Base-by-base conservation (phyloP, 35 echinoderm and acorn worm genomes). In the Eucidaris tribuloides region DNA sequence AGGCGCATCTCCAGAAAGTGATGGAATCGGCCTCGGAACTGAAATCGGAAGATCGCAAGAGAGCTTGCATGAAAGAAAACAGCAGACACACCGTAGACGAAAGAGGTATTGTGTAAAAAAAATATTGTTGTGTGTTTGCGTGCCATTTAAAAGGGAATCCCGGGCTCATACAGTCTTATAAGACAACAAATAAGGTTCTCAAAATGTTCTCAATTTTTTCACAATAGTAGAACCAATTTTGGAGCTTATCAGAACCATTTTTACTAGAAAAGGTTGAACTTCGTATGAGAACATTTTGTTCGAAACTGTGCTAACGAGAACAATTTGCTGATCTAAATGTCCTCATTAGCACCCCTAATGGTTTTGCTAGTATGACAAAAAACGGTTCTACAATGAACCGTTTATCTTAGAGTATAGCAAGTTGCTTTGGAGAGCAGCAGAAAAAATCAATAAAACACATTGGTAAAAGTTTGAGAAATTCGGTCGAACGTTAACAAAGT, bases 21-120 rank as follows among this genome's bases (percentile, higher is more conserved):
- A 62, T 90, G 54, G 65, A 90, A 7, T 63, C 88, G 15, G 88
- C 88, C 2, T 62, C 65, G 1, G 88, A 90, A 60, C 71, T 90
- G 17, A 62, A 74, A 36, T 22, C 68, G 9, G 68, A 74, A 9
- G 68, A 74, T 0, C 40, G 24, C 22, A 74, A 74, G 9, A 74
- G 36, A 44, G 11, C 68, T 25, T 9, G 35, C 9, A 27, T 44
- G 25, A 13, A 37, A 3, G 30, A 32, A 27, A 44, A 83, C n/a
- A 83, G 55, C 34, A 45, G 79, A 32, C 39, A 42, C 27, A 50
- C 74, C 7, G 45, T 71, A 11, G 81, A 79, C 25, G 88, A 90
- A 48, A 40, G 64, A 85, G 62, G 83, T 77, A 85, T 19, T 27
- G 9, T 9, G 9, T 11, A 14, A 9, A 66, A 9, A 13, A 13